These are phyloP conservation scores for Ylistrum balloti DNA, from an alignment of 1,140 invertebrate genomes.

Conservation along the genomic window DNA sequence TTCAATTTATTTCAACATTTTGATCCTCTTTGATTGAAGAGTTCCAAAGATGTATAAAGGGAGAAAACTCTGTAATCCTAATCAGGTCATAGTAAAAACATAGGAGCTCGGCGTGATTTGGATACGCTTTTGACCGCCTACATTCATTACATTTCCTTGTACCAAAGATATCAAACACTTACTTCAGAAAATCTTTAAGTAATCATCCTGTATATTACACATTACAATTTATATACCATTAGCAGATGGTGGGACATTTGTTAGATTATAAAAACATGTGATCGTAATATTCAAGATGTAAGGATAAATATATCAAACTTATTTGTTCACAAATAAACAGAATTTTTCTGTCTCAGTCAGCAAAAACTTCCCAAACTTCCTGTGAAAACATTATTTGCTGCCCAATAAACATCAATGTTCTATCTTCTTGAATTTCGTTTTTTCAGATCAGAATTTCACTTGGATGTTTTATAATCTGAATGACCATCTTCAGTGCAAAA, in stretches of 20 bases:
- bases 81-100: neutral
- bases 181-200: neutral
- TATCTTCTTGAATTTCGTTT: too few relatives aligned
- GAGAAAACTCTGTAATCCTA: neutral
- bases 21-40: constrained; percentile 31
- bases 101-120: neutral
- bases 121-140: neutral
- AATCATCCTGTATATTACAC: neutral
- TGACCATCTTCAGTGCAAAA: too few relatives aligned
- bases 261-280: too few relatives aligned
- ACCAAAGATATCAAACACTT: neutral
- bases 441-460: too few relatives aligned
- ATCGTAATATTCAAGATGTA: neutral
- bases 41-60: constrained; percentile 34
- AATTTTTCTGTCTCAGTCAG: neutral
- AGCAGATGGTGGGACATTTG: neutral
- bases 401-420: too few relatives aligned
- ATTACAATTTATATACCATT: neutral
- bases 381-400: too few relatives aligned
- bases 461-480: too few relatives aligned
- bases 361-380: too few relatives aligned
- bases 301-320: neutral
- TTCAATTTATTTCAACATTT: neutral
- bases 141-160: neutral
- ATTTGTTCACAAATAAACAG: neutral